Evolutionary conservation across 2,113 vertebrate species (phyloP).

Genomic region (Taurulus bubalis): DNA sequence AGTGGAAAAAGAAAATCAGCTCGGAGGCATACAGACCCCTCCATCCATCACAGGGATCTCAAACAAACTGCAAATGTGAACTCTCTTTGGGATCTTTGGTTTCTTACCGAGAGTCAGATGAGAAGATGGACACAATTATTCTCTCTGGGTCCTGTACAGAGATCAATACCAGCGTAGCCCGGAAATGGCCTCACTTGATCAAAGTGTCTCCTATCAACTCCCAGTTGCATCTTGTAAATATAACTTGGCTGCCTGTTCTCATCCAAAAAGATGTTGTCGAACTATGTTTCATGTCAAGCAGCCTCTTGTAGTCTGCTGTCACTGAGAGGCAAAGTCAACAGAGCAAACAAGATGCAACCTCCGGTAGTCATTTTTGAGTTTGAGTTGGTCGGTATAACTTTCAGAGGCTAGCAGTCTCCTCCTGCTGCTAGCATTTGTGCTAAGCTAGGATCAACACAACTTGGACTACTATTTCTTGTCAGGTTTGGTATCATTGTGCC

Average conservation of each 20-base stretch:
- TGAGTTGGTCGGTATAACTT: neutral
- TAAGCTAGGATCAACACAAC: neutral
- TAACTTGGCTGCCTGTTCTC: neutral
- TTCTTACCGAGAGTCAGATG: neutral
- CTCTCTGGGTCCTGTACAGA: neutral
- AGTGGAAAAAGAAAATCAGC: slow-evolving; percentile 2
- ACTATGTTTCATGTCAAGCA: neutral
- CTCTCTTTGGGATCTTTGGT: slow-evolving; percentile 7
- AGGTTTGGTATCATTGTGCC: neutral
- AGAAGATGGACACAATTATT: neutral
- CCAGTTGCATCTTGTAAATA: neutral
- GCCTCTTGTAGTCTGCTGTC: neutral
- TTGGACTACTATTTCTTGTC: neutral
- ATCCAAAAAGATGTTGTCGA: neutral
- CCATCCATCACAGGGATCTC: neutral
- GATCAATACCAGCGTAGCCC: neutral
- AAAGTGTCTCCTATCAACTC: neutral
- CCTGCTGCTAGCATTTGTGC: neutral
- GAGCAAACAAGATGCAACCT: neutral
- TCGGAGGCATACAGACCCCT: neutral
- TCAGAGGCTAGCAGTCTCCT: too few relatives aligned
- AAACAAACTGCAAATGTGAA: neutral
- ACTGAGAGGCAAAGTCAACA: neutral
- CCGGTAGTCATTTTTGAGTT: neutral
- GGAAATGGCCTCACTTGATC: neutral